Evolutionary conservation across 2,113 vertebrate species (phyloP), one percentile per base, ranked within the genome.

Genomic region (Blennius ocellaris): DNA sequence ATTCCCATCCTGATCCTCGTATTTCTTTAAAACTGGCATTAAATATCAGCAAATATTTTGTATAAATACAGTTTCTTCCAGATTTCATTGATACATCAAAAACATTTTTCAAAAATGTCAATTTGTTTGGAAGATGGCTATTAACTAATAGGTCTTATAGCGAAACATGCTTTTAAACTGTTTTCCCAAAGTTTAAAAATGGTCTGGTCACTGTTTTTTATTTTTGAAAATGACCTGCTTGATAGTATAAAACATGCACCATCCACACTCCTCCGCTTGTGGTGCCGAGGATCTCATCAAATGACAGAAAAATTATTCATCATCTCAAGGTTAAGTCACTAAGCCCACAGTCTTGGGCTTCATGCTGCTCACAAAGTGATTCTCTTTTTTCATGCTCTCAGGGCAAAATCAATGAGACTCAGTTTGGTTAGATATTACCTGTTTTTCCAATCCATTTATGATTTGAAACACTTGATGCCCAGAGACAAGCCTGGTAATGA

Each of bases 171-270:
- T 30, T 73, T 45, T 16, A 9, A 40, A 4, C 41, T 10, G 1
- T 50, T 88, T 93, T 90, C 77, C 63, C 88, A 83, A 76, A 87
- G 92, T 76, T 92, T 90, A 93, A 92, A 83, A 57, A 86, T 62
- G 76, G 90, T 71, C 63, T 89, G 75, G 68, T 84, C 51, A 30
- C 21, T 30, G 21, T 30, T 54, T 14, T 37, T 38, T 67, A 5
- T 44, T 21, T 8, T 51, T 73, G 11, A 37, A 68, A 69, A 63
- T 60, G 44, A 53, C n/a, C 73, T 38, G 16, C 30, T 71, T 53
- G 57, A 65, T 69, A 52, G 5, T 10, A 61, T 41, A 69, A 54
- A 57, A 39, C 55, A 41, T 14, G 7, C 10, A 41, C 37, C 69
- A 48, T 71, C 69, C 43, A 61, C 53, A 52, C 56, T 44, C 50